Evolutionary conservation across 1,140 invertebrate species (phyloP).

Genomic region (Apocrypta bakeri): DNA sequence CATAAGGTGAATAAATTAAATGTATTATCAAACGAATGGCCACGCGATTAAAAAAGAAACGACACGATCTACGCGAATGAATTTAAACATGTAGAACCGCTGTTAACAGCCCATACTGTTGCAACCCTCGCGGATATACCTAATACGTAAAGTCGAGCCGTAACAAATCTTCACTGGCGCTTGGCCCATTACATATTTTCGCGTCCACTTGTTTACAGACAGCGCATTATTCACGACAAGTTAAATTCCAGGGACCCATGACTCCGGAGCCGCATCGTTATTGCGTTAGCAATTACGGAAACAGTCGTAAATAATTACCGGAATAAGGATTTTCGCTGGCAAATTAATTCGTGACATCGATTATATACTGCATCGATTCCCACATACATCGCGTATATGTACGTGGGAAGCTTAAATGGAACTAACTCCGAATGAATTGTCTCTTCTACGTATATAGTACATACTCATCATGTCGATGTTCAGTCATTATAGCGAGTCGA

Average conservation of each 20-base stretch:
- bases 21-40: too few species aligned
- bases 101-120: too few species aligned
- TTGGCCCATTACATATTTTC: slow-evolving; percentile 40
- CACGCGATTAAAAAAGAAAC: neutral
- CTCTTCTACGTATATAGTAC: too few species aligned
- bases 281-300: slow-evolving; percentile 43
- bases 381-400: neutral
- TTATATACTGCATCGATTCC: neutral
- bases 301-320: slow-evolving; percentile 44
- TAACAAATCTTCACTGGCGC: slow-evolving; percentile 30
- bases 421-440: too few species aligned
- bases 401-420: too few species aligned
- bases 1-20: too few species aligned
- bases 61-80: neutral
- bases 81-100: too few species aligned
- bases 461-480: too few species aligned
- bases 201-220: slow-evolving; percentile 17
- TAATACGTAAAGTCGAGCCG: neutral
- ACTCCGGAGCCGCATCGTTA: slow-evolving; percentile 28
- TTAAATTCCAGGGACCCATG: slow-evolving; percentile 1
- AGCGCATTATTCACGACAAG: slow-evolving; percentile 43
- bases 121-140: too few species aligned
- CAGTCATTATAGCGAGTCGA: slow-evolving; percentile 2
- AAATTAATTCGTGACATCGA: slow-evolving; percentile 46
- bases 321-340: slow-evolving; percentile 45